These are phyloP conservation scores for Antheraea mylitta DNA, from an alignment of 1,140 invertebrate species.

Conservation along the genomic window DNA sequence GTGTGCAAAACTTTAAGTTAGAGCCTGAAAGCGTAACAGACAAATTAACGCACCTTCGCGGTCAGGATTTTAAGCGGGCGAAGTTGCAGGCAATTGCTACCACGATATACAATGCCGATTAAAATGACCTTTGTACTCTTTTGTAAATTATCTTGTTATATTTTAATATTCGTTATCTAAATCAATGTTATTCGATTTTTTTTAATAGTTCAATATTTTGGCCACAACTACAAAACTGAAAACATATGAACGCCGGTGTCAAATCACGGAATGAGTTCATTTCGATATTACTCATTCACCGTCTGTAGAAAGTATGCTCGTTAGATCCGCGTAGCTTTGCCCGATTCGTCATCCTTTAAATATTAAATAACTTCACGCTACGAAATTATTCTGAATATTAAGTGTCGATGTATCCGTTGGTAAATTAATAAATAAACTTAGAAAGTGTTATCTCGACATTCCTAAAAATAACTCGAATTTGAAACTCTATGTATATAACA, in stretches of 20 bases:
- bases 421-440: not conserved
- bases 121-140: too few species aligned
- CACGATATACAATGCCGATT: too few species aligned
- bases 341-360: slow-evolving; percentile 34
- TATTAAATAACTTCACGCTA: slow-evolving; percentile 25
- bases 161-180: too few species aligned
- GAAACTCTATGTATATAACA: not conserved
- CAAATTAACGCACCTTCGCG: too few species aligned
- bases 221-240: slow-evolving; percentile 35
- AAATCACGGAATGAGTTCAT: slow-evolving; percentile 37
- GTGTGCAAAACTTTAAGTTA: too few species aligned
- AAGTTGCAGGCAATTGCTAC: too few species aligned
- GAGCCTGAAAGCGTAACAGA: too few species aligned
- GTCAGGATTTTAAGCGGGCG: too few species aligned
- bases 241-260: slow-evolving; percentile 64
- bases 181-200: not conserved
- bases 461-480: not conserved
- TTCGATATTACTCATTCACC: slow-evolving; percentile 63
- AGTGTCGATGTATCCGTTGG: not conserved
- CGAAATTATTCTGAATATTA: slow-evolving; percentile 18
- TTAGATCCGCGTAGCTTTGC: slow-evolving; percentile 35
- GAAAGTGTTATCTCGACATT: not conserved
- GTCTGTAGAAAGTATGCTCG: slow-evolving; percentile 37
- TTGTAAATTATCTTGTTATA: too few species aligned
- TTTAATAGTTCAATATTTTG: not conserved